These are phyloP conservation scores for Taeniopygia guttata DNA, from an alignment of 2,797 vertebrate genomes.

Conservation along the genomic window DNA sequence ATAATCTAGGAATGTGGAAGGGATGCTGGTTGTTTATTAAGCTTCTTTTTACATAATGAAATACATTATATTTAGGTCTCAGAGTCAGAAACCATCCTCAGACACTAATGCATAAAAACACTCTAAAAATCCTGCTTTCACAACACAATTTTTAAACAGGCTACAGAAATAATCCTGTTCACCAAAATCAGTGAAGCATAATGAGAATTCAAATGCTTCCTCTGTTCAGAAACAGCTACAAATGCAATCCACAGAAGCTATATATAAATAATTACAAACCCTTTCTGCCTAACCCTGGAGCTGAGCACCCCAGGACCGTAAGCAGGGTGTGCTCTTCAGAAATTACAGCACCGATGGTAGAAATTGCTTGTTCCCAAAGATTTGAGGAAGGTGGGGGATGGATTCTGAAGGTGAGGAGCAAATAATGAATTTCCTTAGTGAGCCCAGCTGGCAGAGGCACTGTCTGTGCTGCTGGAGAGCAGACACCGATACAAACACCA, in stretches of 20 bases:
- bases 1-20: background rate
- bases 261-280: background rate
- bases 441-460: background rate
- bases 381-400: background rate
- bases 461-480: background rate
- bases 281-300: background rate
- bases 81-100: background rate
- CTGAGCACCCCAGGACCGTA: rapidly evolving
- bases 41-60: slow-evolving; percentile 24
- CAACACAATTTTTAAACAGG: background rate
- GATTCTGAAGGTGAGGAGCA: background rate
- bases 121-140: background rate
- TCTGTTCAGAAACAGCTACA: background rate
- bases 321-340: background rate
- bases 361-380: rapidly evolving
- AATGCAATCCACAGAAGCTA: rapidly evolving
- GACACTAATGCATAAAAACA: background rate
- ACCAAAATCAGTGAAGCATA: background rate
- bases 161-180: background rate
- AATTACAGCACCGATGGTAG: background rate
- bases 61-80: slow-evolving; percentile 6
- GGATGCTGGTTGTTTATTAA: background rate
- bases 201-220: background rate
- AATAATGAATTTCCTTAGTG: background rate
- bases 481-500: background rate